These are phyloP conservation scores for Smittia aterrima DNA, from an alignment of 2,888 invertebrate species.

Conservation along the genomic window DNA sequence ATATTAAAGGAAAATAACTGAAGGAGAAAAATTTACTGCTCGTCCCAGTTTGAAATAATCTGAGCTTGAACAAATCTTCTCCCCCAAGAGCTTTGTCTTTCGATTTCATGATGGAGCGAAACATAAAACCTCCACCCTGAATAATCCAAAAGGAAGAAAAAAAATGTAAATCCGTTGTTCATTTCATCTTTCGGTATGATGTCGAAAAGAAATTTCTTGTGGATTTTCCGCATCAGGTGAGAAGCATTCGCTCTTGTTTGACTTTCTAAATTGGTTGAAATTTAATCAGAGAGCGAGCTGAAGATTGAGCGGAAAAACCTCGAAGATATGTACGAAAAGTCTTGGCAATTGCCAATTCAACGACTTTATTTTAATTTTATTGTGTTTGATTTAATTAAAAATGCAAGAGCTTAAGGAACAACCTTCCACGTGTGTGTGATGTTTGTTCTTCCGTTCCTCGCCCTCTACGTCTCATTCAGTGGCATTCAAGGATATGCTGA, in stretches of 20 bases:
- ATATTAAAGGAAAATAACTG: constrained; percentile 21
- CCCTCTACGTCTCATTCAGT: not conserved
- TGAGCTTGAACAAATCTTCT: not conserved
- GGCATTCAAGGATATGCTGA: constrained; percentile 23
- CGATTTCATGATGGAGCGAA: not conserved
- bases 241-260: constrained; percentile 24
- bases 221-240: constrained; percentile 23
- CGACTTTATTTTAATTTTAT: constrained; percentile 13
- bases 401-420: not conserved
- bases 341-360: constrained; percentile 3
- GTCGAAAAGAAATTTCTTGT: not conserved
- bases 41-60: not conserved
- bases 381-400: constrained; percentile 29
- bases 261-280: constrained; percentile 18
- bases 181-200: not conserved
- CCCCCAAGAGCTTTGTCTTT: not conserved
- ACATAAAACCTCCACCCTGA: not conserved
- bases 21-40: constrained; percentile 1
- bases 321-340: not conserved
- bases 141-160: constrained; percentile 7
- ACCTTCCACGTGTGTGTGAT: not conserved
- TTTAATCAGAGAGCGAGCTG: constrained; percentile 31
- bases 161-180: constrained; percentile 15
- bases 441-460: not conserved
- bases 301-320: not conserved